Evolutionary conservation across 2,888 invertebrate species (phyloP), one percentile per base, ranked within the genome.

Genomic region (Muscina levida): DNA sequence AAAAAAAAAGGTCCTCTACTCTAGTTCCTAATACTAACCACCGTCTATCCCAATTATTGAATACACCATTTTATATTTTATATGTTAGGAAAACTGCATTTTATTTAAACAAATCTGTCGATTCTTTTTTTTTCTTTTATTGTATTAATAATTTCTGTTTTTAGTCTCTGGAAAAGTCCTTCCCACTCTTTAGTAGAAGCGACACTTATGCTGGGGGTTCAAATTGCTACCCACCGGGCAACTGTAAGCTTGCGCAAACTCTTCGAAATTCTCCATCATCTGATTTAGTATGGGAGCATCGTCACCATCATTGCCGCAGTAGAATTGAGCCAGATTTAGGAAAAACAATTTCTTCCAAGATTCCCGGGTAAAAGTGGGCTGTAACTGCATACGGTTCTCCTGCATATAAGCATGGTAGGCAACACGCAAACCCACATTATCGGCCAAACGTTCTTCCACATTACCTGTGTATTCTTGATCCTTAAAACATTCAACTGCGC

Each of bases 251-350:
- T 85, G 84, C 0, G 87, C 83, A 67, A 88, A 88, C 48, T 88
- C 86, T 0, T 87, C 85, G 84, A 85, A 85, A 59, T 87, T 86
- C 0, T 85, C 83, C 2, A 88, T 56, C 2, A 84, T 85, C 57
- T 87, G 88, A 62, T 88, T 87, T 1, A 88, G 31, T 0, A 88
- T 85, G 48, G 85, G 86, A 77, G 86, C 85, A 1, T 77, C 72
- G 83, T 1, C 72, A 70, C 74, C 88, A 88, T 0, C 15, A 46
- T 8, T 37, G 10, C 86, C 87, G 62, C 88, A 88, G 68, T 88
- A 88, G 82, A 88, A 88, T 53, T 88, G 88, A 6, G 89, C 86
- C 17, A 88, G 87, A 51, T 88, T 88, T 13, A 88, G 71, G 67
- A 88, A 88, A 71, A 85, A 88, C 15, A 88, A 17, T 0, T 80